Evolutionary conservation across 2,888 invertebrate genomes (phyloP).

Genomic region (Notocelia uddmanniana): DNA sequence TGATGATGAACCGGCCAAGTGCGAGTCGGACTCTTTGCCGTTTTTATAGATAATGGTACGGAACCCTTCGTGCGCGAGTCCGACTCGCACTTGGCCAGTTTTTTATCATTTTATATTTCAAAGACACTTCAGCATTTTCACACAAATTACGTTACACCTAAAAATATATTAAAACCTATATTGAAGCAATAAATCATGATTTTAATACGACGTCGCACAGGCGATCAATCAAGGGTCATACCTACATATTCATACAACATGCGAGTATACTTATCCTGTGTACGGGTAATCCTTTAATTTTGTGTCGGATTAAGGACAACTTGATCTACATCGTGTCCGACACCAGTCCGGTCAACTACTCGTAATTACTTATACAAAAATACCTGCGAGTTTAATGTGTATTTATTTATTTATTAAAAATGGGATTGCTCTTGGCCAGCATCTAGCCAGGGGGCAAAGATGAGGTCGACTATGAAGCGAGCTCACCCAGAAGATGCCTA

Average conservation of each 20-base stretch:
- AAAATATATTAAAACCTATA: slow-evolving; percentile 19
- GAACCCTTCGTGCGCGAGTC: no score
- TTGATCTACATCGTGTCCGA: background rate
- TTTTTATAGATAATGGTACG: no score
- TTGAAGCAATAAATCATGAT: slow-evolving; percentile 26
- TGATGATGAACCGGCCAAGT: no score
- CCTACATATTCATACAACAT: slow-evolving; percentile 8
- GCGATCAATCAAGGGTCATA: slow-evolving; percentile 21
- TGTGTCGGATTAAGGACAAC: slow-evolving; percentile 1
- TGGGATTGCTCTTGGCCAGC: no score
- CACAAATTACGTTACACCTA: background rate
- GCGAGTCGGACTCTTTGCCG: no score
- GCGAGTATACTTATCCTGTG: background rate
- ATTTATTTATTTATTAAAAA: no score
- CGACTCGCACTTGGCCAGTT: no score
- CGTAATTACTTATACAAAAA: background rate
- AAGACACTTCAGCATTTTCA: background rate
- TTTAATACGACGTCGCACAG: slow-evolving; percentile 10
- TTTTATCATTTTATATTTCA: no score
- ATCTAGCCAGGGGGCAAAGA: no score
- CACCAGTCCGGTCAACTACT: background rate
- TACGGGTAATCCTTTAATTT: slow-evolving; percentile 8
- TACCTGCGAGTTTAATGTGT: background rate
- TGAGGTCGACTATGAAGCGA: no score
- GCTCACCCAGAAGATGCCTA: no score